Evolutionary conservation across 2,113 vertebrate genomes (phyloP), one percentile per base, ranked within the genome.

Genomic region (Colius striatus): DNA sequence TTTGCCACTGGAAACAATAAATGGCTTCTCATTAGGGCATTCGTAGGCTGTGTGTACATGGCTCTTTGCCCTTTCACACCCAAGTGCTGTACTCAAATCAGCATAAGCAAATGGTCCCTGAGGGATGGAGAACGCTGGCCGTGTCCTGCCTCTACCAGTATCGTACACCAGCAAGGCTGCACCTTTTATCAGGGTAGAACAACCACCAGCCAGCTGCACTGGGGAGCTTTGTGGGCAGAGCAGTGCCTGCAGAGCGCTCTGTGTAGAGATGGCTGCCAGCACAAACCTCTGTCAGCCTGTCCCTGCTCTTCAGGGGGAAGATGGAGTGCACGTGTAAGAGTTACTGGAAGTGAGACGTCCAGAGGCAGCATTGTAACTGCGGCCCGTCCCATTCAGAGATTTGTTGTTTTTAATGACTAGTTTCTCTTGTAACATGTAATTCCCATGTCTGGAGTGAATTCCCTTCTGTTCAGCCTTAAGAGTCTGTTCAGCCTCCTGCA

Each of bases 151-250:
- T 10, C 36, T 9, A 6, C 16, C 57, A 7, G 17, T 26, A 2
- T 3, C 3, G 34, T 2, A 4, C 45, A 50, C 23, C 65, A n/a
- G 43, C 41, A 9, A 36, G 43, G 41, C 1, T 4, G 3, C 29
- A 5, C 0, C 0, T 22, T 76, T 32, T 14, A 3, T 3, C 38
- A 18, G n/a, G 3, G 1, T 14, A 9, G 8, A 15, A 5, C 38
- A 32, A 2, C 36, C 29, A 3, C 25, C 36, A 4, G 43, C 14
- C 14, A 5, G 68, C 60, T 61, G 12, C 51, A 3, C 62, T 9
- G 32, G 1, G 18, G 34, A 16, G 55, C 62, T 75, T 5, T 41
- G 67, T 67, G 18, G n/a, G 3, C 19, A 0, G 0, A 9, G 48
- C 4, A 29, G 20, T 41, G 48, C 43, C 26, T 10, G 16, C 53